Evolutionary conservation across 2,888 invertebrate species (phyloP).

Genomic region (Conchocele bisecta): DNA sequence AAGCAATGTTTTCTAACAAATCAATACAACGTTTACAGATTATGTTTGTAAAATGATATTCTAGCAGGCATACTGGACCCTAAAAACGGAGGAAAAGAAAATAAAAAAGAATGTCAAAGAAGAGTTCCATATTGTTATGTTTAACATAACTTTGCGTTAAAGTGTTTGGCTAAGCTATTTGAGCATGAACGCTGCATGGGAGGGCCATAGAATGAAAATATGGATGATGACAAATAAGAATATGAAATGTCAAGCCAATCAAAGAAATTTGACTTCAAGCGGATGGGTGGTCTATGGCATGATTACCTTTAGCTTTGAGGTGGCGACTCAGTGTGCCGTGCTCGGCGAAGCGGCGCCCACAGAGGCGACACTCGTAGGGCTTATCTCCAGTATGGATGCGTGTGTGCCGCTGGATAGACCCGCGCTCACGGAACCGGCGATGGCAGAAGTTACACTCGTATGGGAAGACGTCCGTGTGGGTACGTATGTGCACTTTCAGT

Average conservation of each 20-base stretch:
- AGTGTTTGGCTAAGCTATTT: too few species aligned
- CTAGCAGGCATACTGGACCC: too few species aligned
- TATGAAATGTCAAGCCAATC: too few species aligned
- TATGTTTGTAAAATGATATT: too few species aligned
- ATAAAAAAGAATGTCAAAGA: too few species aligned
- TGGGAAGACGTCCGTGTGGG: constrained; percentile 76
- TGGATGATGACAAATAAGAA: too few species aligned
- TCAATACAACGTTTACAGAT: too few species aligned
- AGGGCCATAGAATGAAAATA: too few species aligned
- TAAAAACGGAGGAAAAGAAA: not conserved
- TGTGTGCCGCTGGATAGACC: constrained; percentile 78
- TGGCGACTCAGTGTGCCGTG: constrained; percentile 81
- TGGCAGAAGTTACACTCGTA: constrained; percentile 77
- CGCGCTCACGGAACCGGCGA: constrained; percentile 79
- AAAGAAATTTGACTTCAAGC: not conserved
- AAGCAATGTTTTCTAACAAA: too few species aligned
- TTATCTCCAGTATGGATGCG: constrained; percentile 80
- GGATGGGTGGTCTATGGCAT: too few species aligned
- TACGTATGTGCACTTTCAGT: constrained; percentile 79
- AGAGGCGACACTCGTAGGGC: constrained; percentile 77
- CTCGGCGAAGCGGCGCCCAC: constrained; percentile 78
- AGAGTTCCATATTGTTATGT: too few species aligned
- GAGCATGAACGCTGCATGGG: too few species aligned
- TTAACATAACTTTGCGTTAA: not conserved
- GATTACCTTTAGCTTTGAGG: constrained; percentile 79